A percentile compares a stretch with the other conserved stretches of the same genome.
These are phyloP conservation scores for Karalla daura DNA, from an alignment of 2,797 vertebrate genomes.

Conservation along the genomic window DNA sequence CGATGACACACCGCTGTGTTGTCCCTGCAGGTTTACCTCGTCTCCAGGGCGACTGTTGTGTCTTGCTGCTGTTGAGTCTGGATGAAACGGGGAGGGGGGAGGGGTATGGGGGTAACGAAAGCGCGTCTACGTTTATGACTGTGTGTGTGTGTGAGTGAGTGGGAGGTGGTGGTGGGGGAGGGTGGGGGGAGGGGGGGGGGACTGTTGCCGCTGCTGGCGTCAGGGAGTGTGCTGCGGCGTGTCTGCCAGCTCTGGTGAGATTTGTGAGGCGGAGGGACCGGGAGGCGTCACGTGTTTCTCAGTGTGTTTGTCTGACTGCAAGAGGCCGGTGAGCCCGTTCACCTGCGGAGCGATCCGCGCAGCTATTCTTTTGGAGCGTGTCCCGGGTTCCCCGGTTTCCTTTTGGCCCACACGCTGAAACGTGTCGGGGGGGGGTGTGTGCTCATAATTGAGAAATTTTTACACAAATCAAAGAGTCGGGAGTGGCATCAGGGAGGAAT, in stretches of 20 bases:
- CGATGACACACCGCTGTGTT: slow-evolving; percentile 50
- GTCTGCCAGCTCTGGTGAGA: slow-evolving; percentile 44
- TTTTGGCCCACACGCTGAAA: no score
- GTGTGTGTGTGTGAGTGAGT: slow-evolving; percentile 2
- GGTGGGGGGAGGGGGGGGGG: not conserved
- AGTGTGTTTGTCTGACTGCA: no score
- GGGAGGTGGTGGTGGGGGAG: no score
- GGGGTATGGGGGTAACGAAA: slow-evolving; percentile 33
- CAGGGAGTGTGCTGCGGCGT: slow-evolving; percentile 43
- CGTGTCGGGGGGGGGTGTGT: no score
- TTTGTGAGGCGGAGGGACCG: slow-evolving; percentile 34
- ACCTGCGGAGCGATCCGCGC: no score
- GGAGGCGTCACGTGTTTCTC: no score
- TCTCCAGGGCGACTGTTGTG: slow-evolving; percentile 75
- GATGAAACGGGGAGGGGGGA: slow-evolving; percentile 23
- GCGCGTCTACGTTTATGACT: not conserved
- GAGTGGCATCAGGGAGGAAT: no score
- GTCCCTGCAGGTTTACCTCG: slow-evolving; percentile 70
- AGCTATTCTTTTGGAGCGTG: no score
- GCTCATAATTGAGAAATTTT: no score
- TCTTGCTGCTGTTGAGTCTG: slow-evolving; percentile 66
- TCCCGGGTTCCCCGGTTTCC: no score
- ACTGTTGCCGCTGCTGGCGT: slow-evolving; percentile 47
- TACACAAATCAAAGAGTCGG: no score
- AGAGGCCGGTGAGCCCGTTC: no score